Base-by-base conservation (phyloP, 2,113 vertebrate genomes). In the Camelus dromedarius region DNA sequence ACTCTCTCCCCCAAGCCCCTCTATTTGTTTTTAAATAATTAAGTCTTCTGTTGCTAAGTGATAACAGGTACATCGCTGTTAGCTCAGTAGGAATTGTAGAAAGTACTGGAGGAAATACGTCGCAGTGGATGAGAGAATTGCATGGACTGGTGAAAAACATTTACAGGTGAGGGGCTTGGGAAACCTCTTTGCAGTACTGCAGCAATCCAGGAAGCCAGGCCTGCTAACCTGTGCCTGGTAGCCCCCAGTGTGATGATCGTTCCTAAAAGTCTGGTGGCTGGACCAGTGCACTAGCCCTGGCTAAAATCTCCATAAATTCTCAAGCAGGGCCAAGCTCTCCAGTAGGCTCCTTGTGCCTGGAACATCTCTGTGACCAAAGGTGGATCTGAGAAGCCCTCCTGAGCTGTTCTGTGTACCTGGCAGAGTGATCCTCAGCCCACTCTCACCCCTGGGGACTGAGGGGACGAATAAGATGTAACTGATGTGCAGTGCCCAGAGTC, bases 41-140 rank as follows among this genome's bases (percentile, higher is more conserved):
- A 56, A 96, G 54, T 70, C 76, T 77, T 90, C 70, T 81, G 75
- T 94, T 95, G 69, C 70, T 94, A 90, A 94, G 50, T 92, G 66
- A 70, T 90, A 80, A 66, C 83, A 81, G 91, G 84, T 92, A 50
- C 13, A 10, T 75, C 28, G 19, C n/a, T 84, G 38, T 66, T 35
- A 69, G 75, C 69, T 96, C n/a, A 26, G 13, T 56, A 77, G 92
- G 48, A 94, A 42, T 7, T 87, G 52, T 72, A 70, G 72, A 76
- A 88, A 94, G 77, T 70, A 60, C 91, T 42, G 28, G 60, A 95
- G 76, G 62, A 82, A 72, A 76, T 20, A 50, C 32, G 93, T 14
- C 58, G n/a, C 72, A 52, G 10, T 70, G 28, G 16, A 32, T n/a
- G 22, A 46, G 84, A 64, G 46, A 66, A 35, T 67, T 97, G 15